Percentiles rank a stretch among this genome's conserved stretches.
Evolutionary conservation across 92 coral and sea anemone species (phyloP).

Genomic region (Metridium senile): DNA sequence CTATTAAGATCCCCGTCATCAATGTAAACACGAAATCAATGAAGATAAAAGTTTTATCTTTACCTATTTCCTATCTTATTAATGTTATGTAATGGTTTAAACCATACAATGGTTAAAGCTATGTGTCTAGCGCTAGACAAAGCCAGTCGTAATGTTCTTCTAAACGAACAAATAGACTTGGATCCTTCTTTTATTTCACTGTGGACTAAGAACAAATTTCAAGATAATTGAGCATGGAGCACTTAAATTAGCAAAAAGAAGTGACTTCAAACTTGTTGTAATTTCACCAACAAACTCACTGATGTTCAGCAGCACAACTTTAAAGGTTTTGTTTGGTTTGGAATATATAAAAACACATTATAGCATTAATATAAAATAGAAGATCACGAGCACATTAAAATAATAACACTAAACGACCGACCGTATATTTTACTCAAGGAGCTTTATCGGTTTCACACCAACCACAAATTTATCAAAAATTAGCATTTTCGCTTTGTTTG

Average conservation of each 20-base stretch:
- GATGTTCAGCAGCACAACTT: slow-evolving; percentile 44
- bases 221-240: slow-evolving; percentile 75
- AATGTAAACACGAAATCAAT: slow-evolving; percentile 70
- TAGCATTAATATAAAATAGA: slow-evolving; percentile 11
- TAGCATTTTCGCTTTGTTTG: slow-evolving; percentile 92
- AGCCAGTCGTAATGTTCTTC: slow-evolving; percentile 56
- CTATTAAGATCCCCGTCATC: slow-evolving; percentile 52
- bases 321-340: slow-evolving; percentile 71
- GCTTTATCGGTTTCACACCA: background rate
- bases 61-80: slow-evolving; percentile 73
- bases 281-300: slow-evolving; percentile 59
- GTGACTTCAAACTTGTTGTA: slow-evolving; percentile 52
- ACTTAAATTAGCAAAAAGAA: slow-evolving; percentile 45
- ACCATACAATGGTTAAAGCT: slow-evolving; percentile 74
- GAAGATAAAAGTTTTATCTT: slow-evolving; percentile 78
- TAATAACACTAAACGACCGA: background rate
- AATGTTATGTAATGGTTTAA: slow-evolving; percentile 83
- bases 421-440: background rate
- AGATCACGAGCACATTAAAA: background rate
- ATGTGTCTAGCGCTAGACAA: slow-evolving; percentile 59
- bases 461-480: slow-evolving; percentile 37
- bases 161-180: slow-evolving; percentile 50
- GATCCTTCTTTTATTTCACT: slow-evolving; percentile 54
- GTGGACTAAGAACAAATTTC: slow-evolving; percentile 62
- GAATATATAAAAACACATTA: slow-evolving; percentile 56